Conservation (phyloP, 2,113 vertebrate species). For the Catharus bicknelli region DNA sequence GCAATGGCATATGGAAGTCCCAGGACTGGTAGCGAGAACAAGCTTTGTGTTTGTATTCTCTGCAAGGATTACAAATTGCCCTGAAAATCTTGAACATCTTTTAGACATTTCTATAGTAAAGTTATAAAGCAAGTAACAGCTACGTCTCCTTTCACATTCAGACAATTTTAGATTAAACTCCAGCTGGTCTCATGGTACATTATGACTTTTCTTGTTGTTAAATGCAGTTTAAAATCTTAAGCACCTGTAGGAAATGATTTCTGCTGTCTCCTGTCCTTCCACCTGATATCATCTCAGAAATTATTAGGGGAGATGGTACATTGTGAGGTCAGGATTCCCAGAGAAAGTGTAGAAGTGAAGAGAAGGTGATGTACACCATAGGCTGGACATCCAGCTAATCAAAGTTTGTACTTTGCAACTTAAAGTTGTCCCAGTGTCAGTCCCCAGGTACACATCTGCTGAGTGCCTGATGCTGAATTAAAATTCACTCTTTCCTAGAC, state of each 20-base stretch:
- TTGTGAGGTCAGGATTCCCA: not conserved
- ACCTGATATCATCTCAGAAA: not conserved
- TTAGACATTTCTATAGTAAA: not conserved
- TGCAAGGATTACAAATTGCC: not conserved
- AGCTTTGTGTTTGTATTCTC: not conserved
- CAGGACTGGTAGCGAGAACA: rapidly evolving
- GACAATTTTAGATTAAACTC: not conserved
- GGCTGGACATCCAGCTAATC: not conserved
- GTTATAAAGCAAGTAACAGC: not conserved
- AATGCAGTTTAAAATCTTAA: not conserved
- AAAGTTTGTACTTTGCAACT: not conserved
- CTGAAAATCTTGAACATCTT: not conserved
- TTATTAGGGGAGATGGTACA: not conserved
- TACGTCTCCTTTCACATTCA: not conserved
- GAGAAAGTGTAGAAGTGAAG: not conserved
- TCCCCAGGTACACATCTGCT: not conserved
- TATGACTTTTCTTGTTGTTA: not conserved
- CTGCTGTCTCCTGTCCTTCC: not conserved
- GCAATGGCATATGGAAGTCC: not conserved
- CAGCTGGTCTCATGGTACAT: not conserved
- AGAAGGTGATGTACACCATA: not conserved
- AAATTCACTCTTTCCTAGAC: not conserved
- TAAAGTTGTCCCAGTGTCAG: rapidly evolving
- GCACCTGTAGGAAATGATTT: not conserved
- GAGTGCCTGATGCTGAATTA: not conserved